Conservation (phyloP, 2,113 vertebrate genomes). For the Microtus oregoni region DNA sequence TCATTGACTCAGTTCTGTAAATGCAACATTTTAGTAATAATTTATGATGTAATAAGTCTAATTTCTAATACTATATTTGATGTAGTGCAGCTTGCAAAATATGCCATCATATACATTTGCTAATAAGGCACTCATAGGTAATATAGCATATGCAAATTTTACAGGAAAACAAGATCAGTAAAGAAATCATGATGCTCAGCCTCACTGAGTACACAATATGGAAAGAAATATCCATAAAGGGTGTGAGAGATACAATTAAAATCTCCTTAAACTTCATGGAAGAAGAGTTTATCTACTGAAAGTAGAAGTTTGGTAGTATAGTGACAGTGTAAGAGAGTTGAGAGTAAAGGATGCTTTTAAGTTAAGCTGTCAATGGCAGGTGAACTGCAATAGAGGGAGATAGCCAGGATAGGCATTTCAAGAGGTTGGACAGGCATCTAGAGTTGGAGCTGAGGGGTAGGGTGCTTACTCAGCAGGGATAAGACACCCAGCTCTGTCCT, state of each 20-base stretch:
- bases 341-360: not conserved
- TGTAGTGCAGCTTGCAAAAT: not conserved
- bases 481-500: not conserved
- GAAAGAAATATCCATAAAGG: not conserved
- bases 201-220: not conserved
- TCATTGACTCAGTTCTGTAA: conserved; percentile 35
- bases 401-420: not conserved
- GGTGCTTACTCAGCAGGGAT: not conserved
- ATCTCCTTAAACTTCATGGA: not conserved
- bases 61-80: conserved; percentile 14
- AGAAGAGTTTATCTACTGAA: not conserved
- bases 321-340: not conserved
- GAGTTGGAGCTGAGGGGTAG: not conserved
- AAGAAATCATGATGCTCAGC: not conserved
- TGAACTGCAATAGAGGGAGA: not conserved
- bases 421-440: not conserved
- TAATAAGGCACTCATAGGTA: not conserved
- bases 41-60: conserved; percentile 19
- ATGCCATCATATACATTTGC: not conserved
- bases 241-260: not conserved
- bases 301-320: not conserved
- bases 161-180: not conserved
- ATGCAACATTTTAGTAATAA: not conserved
- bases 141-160: not conserved
- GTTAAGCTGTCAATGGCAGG: not conserved